Percentiles rank a stretch among this genome's conserved stretches.
Conservation (phyloP, 2,797 vertebrate species). For the Tokudaia muenninki region DNA sequence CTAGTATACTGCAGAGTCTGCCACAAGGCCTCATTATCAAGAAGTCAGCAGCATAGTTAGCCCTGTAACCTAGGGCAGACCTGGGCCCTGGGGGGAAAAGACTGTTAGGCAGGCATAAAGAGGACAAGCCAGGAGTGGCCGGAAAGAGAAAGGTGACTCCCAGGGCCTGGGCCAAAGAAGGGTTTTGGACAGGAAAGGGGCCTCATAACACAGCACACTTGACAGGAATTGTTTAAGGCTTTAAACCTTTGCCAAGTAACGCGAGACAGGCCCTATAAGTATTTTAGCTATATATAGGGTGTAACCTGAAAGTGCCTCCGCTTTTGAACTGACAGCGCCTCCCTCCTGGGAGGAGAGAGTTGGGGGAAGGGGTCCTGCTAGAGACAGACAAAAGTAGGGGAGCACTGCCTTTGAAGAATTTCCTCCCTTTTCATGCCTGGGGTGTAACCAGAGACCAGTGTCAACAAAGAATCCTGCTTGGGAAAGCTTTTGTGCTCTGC, state of each 20-base stretch:
- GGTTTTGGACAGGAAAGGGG: slow-evolving; percentile 66
- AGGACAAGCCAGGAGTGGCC: slow-evolving; percentile 8
- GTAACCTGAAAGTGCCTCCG: slow-evolving; percentile 62
- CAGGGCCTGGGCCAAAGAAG: slow-evolving; percentile 51
- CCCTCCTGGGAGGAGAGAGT: neutral
- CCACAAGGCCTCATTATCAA: neutral
- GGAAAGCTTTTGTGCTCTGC: slow-evolving; percentile 75
- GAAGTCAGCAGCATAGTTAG: neutral
- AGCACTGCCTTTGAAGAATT: slow-evolving; percentile 74
- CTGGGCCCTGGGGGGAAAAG: neutral
- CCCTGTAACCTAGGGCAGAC: neutral
- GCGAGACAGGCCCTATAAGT: neutral
- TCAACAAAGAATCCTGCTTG: slow-evolving; percentile 78
- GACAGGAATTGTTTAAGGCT: slow-evolving; percentile 69
- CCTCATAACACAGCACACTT: slow-evolving; percentile 61
- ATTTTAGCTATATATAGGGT: slow-evolving; percentile 57
- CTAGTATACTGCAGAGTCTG: neutral
- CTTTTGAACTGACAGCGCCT: slow-evolving; percentile 21
- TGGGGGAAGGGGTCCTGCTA: slow-evolving; percentile 55
- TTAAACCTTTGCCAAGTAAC: slow-evolving; percentile 63
- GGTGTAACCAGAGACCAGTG: slow-evolving; percentile 82
- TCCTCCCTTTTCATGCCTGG: slow-evolving; percentile 72
- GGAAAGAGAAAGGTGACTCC: slow-evolving; percentile 69
- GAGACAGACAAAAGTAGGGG: slow-evolving; percentile 61
- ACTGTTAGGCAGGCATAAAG: neutral